Base-by-base conservation (phyloP, 2,797 vertebrate species). In the Mico argentatus region DNA sequence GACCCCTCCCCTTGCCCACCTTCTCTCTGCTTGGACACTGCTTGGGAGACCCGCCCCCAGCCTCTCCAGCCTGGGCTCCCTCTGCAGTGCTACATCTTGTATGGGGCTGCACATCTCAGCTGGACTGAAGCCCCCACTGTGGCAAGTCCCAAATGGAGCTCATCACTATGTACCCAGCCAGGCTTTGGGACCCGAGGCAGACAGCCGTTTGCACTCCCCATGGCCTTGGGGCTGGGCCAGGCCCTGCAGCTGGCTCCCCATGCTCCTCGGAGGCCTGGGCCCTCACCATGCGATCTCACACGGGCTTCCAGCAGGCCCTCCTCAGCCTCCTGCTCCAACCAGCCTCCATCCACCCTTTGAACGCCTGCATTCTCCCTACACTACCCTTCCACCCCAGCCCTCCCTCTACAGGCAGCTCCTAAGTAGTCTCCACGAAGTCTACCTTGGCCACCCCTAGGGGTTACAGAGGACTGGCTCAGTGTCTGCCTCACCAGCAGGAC, bases 321-420 rank as follows among this genome's bases (percentile, higher is more conserved):
- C 30, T 39, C 61, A 27, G 61, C n/a, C 64, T n/a, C 27, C 5
- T 7, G 26, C 44, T 52, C 13, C 1, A 1, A 5, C 33, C 39
- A 30, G 73, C 48, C 46, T 33, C 2, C 7, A 52, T 33, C 2
- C 11, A 46, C 46, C 57, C 19, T 30, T 17, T 14, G 20, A 2
- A 11, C 41, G 7, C 14, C 59, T 20, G 33, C 2, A 0, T 9
- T 77, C 46, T 52, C 59, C 88, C 44, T 77, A 14, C 46, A 8
- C n/a, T 2, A 1, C 73, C 33, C 64, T 17, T 86, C 48, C 1
- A 41, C 4, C 0, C 0, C 26, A 13, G 64, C 79, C 14, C 3
- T 73, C 36, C 61, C 33, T 12, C 41, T n/a, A 33, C 0, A 12
- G 1, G 0, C 48, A 55, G 75, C 26, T 50, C 44, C 1, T n/a